A percentile compares a stretch with the other conserved stretches of the same genome.
Conservation (phyloP, 2,113 vertebrate species). For the Pteronura brasiliensis region DNA sequence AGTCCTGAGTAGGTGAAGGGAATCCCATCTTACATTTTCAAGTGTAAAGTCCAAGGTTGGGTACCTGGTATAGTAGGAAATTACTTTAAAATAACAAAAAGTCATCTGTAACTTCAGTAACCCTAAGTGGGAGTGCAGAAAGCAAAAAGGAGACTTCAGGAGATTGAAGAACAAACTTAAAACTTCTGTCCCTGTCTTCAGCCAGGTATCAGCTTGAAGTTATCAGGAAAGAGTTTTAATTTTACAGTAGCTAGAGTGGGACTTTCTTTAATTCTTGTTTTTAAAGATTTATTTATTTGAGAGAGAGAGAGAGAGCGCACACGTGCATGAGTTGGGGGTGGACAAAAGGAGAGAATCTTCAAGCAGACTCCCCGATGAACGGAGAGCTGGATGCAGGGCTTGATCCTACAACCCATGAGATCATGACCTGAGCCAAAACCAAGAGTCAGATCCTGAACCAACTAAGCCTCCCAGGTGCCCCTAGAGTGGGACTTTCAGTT, state of each 20-base stretch:
- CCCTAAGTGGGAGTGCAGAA: neutral
- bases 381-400: neutral
- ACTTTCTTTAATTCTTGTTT: neutral
- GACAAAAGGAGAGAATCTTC: neutral
- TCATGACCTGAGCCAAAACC: neutral
- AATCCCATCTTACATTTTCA: neutral
- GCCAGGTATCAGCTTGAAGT: neutral
- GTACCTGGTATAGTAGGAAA: neutral
- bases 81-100: slow-evolving; percentile 4
- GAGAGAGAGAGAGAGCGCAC: neutral
- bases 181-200: neutral
- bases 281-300: neutral
- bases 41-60: neutral
- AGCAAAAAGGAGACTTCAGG: neutral
- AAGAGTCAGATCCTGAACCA: neutral
- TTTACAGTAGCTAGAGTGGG: neutral
- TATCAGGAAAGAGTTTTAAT: neutral
- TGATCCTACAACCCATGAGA: neutral
- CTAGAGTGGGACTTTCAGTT: neutral
- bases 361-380: neutral
- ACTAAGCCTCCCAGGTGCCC: neutral
- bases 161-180: neutral
- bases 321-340: neutral
- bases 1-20: neutral
- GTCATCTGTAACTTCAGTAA: neutral